Evolutionary conservation across 2,888 invertebrate genomes (phyloP), one percentile per base, ranked within the genome.

Genomic region (Heliconius hortense): DNA sequence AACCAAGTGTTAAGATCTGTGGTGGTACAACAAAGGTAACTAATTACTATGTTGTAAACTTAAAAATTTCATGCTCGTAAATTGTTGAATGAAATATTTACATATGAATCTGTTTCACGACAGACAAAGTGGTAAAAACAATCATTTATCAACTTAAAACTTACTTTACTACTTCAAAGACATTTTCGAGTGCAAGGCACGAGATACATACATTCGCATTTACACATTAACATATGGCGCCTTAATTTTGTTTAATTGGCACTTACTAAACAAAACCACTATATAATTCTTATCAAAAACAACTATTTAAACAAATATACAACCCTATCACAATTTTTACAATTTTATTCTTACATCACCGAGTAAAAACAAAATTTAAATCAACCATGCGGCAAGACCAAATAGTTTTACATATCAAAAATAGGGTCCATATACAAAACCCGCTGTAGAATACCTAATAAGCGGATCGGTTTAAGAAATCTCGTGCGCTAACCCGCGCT

Each of bases 401-500:
- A 80, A 79, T 72, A 79, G 78, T 80, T 79, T 82, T 82, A 82
- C 81, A 83, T 83, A 84, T 85, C 83, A 70, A 82, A 87, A 86
- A 87, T 86, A 86, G 85, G 81, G 77, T 78, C 79, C 80, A 81
- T 81, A 83, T 81, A 83, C 83, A 81, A 84, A 85, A 84, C 84
- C 79, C 80, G 86, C 81, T 81, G 85, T 85, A 88, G 88, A 90
- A 90, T 90, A 88, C 90, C 89, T 92, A 91, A 91, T 91, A 91
- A 89, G 90, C 88, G 86, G 89, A 90, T 91, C 89, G 88, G 88
- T 91, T 92, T 90, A 92, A 90, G 90, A 90, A 90, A 91, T 90
- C 89, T 88, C 89, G 88, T 89, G 88, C 88, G 87, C 89, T 88
- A 89, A 90, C 91, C 90, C 89, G 89, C 83, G 86, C 81, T 79